phyloP scores from a whole-genome alignment of 2,113 vertebrate genomes.

The Haplotaxodon microlepis region DNA sequence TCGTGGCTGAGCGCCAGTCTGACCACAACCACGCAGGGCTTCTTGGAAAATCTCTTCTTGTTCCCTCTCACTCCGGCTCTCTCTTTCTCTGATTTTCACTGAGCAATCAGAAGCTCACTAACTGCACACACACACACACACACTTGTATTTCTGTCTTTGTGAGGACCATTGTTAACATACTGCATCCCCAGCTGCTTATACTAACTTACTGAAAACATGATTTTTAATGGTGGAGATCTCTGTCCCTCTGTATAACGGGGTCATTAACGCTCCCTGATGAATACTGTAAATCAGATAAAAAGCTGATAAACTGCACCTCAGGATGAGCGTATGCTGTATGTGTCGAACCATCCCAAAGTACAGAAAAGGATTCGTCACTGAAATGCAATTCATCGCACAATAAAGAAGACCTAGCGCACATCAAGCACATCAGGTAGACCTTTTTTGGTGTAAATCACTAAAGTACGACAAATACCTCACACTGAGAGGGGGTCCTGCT shows the following conservation, averaged over 20 bases:
- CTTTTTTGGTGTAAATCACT: background rate
- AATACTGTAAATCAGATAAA: background rate
- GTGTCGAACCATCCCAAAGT: background rate
- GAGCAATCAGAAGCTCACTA: background rate
- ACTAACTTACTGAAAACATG: background rate
- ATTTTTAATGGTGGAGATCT: background rate
- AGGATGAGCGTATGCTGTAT: fast-evolving
- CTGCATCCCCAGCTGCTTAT: background rate
- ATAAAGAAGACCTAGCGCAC: background rate
- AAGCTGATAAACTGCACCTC: background rate
- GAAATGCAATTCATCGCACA: background rate
- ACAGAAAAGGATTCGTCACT: background rate
- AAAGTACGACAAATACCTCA: background rate
- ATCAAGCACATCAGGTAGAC: background rate
- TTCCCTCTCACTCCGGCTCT: background rate
- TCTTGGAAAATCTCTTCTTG: background rate
- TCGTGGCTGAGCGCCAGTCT: conserved; percentile 11
- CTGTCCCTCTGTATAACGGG: background rate
- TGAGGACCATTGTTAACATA: background rate
- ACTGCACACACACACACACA: background rate
- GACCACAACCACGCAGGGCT: conserved; percentile 5
- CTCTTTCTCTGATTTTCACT: background rate
- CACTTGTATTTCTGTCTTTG: background rate
- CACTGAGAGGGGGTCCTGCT: background rate
- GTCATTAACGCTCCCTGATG: background rate